phyloP scores from a whole-genome alignment of 1,140 invertebrate genomes.

The Listronotus oregonensis region DNA sequence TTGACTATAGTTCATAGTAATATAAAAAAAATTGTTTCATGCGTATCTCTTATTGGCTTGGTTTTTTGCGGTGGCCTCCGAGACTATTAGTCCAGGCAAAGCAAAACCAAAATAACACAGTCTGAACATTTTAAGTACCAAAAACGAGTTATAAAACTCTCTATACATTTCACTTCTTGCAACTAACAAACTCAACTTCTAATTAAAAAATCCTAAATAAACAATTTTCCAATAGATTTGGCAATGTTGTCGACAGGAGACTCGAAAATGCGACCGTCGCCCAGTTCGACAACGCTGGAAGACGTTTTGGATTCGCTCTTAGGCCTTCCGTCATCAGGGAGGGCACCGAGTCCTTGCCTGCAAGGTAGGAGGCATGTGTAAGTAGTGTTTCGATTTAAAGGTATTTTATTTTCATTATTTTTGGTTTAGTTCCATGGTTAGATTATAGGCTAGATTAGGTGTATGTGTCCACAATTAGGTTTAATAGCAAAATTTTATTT shows the following conservation, averaged over 20 bases:
- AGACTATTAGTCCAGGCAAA: too few relatives aligned
- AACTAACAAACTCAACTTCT: not conserved
- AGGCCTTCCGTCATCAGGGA: slow-evolving; percentile 75
- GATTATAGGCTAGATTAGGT: not conserved
- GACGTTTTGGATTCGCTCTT: slow-evolving; percentile 90
- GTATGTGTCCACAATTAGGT: too few relatives aligned
- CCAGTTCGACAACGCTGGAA: slow-evolving; percentile 84
- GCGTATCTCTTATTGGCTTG: too few relatives aligned
- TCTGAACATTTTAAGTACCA: too few relatives aligned
- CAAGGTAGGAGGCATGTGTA: slow-evolving; percentile 80
- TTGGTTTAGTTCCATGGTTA: slow-evolving; percentile 31
- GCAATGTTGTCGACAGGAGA: slow-evolving; percentile 36
- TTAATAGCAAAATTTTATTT: too few relatives aligned
- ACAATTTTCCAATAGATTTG: slow-evolving; percentile 34
- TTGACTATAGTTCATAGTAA: too few relatives aligned
- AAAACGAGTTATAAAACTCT: too few relatives aligned
- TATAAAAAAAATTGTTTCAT: too few relatives aligned
- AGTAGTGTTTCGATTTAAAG: slow-evolving; percentile 57
- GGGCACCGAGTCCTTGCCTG: slow-evolving; percentile 67
- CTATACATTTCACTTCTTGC: too few relatives aligned
- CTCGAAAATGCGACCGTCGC: slow-evolving; percentile 61
- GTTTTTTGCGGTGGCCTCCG: too few relatives aligned
- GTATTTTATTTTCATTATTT: slow-evolving; percentile 30
- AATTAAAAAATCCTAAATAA: not conserved
- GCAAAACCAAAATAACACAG: too few relatives aligned